A percentile compares a stretch with the other conserved stretches of the same genome.
These are phyloP conservation scores for Zaprionus obscuricornis DNA, from an alignment of 2,888 invertebrate genomes.

Conservation along the genomic window DNA sequence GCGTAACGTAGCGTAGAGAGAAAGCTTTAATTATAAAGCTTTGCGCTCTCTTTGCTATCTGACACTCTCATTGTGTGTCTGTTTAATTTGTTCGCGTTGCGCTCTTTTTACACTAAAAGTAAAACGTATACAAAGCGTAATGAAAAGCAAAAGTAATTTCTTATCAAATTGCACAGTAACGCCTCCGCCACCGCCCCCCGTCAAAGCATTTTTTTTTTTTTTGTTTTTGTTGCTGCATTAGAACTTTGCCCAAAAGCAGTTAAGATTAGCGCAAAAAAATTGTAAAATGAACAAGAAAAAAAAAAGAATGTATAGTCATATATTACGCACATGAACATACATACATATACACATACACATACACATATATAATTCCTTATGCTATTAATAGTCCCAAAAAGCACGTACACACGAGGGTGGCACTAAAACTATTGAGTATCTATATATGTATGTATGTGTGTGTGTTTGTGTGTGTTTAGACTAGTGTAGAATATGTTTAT, in stretches of 20 bases:
- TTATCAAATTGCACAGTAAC: constrained; percentile 47
- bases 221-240: constrained; percentile 16
- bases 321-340: too few relatives aligned
- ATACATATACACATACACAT: constrained; percentile 7
- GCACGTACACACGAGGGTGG: constrained; percentile 22
- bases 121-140: constrained; percentile 39
- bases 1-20: too few relatives aligned
- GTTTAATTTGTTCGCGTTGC: too few relatives aligned
- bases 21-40: constrained; percentile 46
- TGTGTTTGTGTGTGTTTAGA: too few relatives aligned
- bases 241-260: constrained; percentile 69
- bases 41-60: too few relatives aligned
- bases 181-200: not conserved
- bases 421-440: not conserved
- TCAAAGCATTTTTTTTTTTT: not conserved
- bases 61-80: too few relatives aligned
- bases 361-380: not conserved
- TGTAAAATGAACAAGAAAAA: too few relatives aligned
- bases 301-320: constrained; percentile 3
- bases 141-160: constrained; percentile 73
- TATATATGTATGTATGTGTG: not conserved
- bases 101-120: too few relatives aligned
- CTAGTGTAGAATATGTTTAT: too few relatives aligned
- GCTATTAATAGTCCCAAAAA: constrained; percentile 8
- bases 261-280: constrained; percentile 57